phyloP scores from a whole-genome alignment of 2,113 vertebrate species.

The Antechinus flavipes region DNA sequence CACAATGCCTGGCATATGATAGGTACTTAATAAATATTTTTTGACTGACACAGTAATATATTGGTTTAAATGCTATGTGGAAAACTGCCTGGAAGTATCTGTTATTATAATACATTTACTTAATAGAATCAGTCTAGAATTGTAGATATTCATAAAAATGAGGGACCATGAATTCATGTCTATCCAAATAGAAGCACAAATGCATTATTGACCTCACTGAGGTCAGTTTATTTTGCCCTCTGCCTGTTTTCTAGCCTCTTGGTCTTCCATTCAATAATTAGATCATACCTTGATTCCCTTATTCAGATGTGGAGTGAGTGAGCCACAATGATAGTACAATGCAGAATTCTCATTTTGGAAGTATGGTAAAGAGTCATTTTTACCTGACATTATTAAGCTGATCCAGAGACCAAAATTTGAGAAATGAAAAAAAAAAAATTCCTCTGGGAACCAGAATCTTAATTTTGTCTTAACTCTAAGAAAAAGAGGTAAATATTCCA shows the following conservation, averaged over 20 bases:
- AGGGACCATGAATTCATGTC: neutral
- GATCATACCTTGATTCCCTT: neutral
- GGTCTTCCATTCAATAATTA: neutral
- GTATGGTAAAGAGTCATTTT: neutral
- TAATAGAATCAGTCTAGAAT: neutral
- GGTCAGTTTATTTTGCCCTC: neutral
- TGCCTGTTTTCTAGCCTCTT: neutral
- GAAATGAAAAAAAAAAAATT: neutral
- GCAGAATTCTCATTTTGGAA: neutral
- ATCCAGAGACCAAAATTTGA: neutral
- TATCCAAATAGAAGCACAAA: neutral
- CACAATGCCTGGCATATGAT: neutral
- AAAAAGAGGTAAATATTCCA: neutral
- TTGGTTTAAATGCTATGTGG: neutral
- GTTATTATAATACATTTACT: neutral
- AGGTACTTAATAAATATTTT: neutral
- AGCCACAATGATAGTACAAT: neutral
- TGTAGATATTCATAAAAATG: neutral
- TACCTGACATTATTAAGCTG: neutral
- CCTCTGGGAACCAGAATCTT: neutral
- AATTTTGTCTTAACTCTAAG: constrained; percentile 8
- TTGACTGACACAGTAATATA: neutral
- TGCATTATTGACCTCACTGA: neutral
- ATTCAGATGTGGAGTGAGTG: neutral
- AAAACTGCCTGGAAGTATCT: neutral